Evolutionary conservation across 2,113 vertebrate genomes (phyloP), one percentile per base, ranked within the genome.

Genomic region (Rhinolophus sinicus): DNA sequence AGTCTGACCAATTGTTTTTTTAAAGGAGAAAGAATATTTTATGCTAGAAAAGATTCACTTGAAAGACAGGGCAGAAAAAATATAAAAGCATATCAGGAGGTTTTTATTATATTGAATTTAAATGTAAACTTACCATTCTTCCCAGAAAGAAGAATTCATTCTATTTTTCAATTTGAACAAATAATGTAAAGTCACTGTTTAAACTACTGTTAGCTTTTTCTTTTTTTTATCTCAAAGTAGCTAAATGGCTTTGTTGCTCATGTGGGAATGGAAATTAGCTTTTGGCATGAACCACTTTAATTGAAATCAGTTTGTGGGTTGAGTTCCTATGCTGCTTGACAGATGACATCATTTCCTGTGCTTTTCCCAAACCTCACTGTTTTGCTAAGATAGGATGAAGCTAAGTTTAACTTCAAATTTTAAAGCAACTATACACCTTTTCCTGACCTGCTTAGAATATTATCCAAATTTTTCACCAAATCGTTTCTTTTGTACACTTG

Each of bases 291-390:
- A 60, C 97, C 88, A 69, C 96, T 98, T 95, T 98, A 98, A 99
- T 98, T 98, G 98, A 99, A 99, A 98, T 99, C 98, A 98, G 98
- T 99, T 98, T 98, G 97, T 98, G 98, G 98, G 98, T 98, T 97
- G 98, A 98, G 98, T 99, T 98, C 98, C 98, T 98, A 96, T 98
- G 98, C 98, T 98, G 98, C 98, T 97, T 98, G 97, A 98, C 97
- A 97, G 98, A 98, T 99, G 99, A 99, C 98, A 98, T 99, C 97
- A 99, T 99, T 99, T 99, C 99, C 99, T 99, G 98, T 98, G 98
- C 98, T 98, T 98, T 98, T 98, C 98, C 98, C 98, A 98, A 97
- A 98, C 97, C 97, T 94, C 82, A 93, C 98, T 99, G 98, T 99
- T 99, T 98, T 98, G 98, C 96, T 98, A 98, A 98, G 98, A 98